Conservation (phyloP, 2,888 invertebrate species). For the Danaus chrysippus region DNA sequence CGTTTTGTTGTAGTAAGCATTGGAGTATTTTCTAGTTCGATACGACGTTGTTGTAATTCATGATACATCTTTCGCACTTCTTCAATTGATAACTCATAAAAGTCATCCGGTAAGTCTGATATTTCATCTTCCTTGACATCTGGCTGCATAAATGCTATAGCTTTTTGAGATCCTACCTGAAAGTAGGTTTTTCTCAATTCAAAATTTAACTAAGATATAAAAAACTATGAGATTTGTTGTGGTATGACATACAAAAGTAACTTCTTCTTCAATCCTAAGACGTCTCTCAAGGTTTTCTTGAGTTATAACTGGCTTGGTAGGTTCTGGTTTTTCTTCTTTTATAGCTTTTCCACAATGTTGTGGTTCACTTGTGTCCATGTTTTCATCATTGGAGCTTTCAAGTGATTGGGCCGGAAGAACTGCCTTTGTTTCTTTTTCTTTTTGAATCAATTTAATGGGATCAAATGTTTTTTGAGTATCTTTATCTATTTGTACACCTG, state of each 20-base stretch:
- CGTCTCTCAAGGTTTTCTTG: slow-evolving; percentile 61
- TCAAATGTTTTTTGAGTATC: slow-evolving; percentile 37
- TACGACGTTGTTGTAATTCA: slow-evolving; percentile 83
- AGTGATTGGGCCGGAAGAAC: slow-evolving; percentile 12
- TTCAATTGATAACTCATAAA: slow-evolving; percentile 90
- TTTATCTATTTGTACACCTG: slow-evolving; percentile 32
- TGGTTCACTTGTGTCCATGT: slow-evolving; percentile 12
- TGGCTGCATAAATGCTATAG: slow-evolving; percentile 84
- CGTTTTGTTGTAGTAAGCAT: slow-evolving; percentile 79
- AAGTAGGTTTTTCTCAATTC: slow-evolving; percentile 30
- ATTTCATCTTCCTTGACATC: slow-evolving; percentile 74
- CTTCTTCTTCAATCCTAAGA: slow-evolving; percentile 69
- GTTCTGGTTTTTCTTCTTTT: slow-evolving; percentile 17
- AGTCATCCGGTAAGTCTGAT: slow-evolving; percentile 90
- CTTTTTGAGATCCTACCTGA: slow-evolving; percentile 86
- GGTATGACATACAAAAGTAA: slow-evolving; percentile 63
- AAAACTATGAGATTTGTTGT: background rate
- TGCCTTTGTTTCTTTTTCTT: slow-evolving; percentile 21
- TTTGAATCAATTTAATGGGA: slow-evolving; percentile 43
- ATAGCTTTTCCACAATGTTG: slow-evolving; percentile 18
- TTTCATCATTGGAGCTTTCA: slow-evolving; percentile 20
- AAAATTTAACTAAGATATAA: background rate
- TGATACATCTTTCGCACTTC: slow-evolving; percentile 88
- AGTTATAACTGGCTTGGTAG: slow-evolving; percentile 20
- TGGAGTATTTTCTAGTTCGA: slow-evolving; percentile 84